phyloP scores from a whole-genome alignment of 2,113 vertebrate genomes.

The Mirounga angustirostris region DNA sequence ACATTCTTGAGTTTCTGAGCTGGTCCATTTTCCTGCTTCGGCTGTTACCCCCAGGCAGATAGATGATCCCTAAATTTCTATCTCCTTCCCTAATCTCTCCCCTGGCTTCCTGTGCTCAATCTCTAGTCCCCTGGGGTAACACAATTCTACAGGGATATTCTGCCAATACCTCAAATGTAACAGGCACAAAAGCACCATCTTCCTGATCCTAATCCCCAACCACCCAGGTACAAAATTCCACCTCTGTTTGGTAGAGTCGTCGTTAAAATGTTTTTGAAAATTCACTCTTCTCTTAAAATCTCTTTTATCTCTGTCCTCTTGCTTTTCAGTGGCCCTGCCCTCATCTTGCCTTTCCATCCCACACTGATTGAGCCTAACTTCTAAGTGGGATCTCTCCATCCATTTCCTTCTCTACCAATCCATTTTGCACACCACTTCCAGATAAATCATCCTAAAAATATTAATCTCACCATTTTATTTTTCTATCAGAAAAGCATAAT shows the following conservation, averaged over 20 bases:
- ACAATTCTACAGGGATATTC: not conserved
- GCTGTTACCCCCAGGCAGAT: not conserved
- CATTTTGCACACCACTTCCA: not conserved
- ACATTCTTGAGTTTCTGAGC: not conserved
- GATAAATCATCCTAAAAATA: constrained; percentile 5
- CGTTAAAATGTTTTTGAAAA: not conserved
- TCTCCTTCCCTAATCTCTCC: not conserved
- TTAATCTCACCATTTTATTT: not conserved
- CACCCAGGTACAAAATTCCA: not conserved
- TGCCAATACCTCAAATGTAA: not conserved
- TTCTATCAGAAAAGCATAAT: not conserved
- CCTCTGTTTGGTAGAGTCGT: not conserved
- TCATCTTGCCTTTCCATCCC: not conserved
- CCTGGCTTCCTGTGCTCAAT: not conserved
- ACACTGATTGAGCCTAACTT: not conserved
- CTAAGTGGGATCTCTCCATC: not conserved
- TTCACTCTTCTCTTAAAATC: not conserved
- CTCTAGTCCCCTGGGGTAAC: not conserved
- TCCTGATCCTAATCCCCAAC: not conserved
- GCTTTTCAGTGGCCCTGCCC: not conserved
- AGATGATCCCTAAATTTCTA: not conserved
- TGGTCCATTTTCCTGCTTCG: not conserved
- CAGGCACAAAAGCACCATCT: not conserved
- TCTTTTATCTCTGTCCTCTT: not conserved
- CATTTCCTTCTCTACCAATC: not conserved